Percentiles rank a stretch among this genome's conserved stretches.
Evolutionary conservation across 2,888 invertebrate species (phyloP).

Genomic region (Acanthoscelides obtectus): DNA sequence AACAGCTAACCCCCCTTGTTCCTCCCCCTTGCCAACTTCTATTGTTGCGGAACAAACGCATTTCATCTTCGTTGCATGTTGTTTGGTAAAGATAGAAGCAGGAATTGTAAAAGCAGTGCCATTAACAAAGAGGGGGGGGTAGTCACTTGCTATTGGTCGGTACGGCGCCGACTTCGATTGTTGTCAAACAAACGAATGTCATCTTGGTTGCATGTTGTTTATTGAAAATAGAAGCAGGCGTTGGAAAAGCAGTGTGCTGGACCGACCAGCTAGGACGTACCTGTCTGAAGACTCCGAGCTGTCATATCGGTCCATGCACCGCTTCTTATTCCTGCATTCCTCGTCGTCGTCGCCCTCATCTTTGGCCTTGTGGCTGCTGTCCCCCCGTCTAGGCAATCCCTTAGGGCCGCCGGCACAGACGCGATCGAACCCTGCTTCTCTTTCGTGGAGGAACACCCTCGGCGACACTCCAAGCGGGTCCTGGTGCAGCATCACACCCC

Average conservation of each 20-base stretch:
- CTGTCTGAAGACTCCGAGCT: constrained; percentile 93
- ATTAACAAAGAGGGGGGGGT: not conserved
- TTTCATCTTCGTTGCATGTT: no score
- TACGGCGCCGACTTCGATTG: not conserved
- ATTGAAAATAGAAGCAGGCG: no score
- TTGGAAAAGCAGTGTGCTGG: not conserved
- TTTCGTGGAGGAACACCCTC: constrained; percentile 15
- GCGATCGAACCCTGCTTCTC: not conserved
- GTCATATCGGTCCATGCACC: constrained; percentile 88
- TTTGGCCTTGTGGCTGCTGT: not conserved
- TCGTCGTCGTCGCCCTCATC: constrained; percentile 24
- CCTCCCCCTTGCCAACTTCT: no score
- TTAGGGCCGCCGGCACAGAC: not conserved
- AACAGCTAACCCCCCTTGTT: no score
- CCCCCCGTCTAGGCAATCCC: not conserved
- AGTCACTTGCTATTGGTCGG: not conserved
- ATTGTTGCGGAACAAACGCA: no score
- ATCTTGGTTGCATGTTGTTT: not conserved
- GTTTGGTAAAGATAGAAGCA: no score
- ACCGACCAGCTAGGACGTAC: constrained; percentile 55
- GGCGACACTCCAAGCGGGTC: constrained; percentile 41
- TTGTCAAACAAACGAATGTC: not conserved
- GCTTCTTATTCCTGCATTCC: constrained; percentile 72
- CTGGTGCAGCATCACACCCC: not conserved
- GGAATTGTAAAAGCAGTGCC: no score